phyloP scores from a whole-genome alignment of 2,888 invertebrate genomes.

The Ophion ventricosus region DNA sequence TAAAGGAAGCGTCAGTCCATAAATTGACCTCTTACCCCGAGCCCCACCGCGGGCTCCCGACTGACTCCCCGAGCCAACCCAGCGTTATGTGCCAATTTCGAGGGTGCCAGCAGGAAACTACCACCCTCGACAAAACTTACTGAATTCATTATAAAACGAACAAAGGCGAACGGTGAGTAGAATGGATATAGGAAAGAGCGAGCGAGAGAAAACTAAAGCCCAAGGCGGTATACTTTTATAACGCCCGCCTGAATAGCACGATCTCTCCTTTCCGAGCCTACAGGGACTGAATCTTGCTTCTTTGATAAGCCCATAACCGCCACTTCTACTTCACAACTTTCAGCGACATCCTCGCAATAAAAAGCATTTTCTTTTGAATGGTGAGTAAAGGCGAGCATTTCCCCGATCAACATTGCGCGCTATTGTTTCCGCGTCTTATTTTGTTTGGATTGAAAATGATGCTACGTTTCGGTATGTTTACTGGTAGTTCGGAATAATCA shows the following conservation, averaged over 20 bases:
- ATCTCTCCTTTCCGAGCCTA: slow-evolving; percentile 45
- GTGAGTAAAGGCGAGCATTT: slow-evolving; percentile 9
- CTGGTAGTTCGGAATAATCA: too few relatives aligned
- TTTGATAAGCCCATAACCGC: slow-evolving; percentile 62
- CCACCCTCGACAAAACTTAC: slow-evolving; percentile 82
- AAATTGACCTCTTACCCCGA: slow-evolving; percentile 74
- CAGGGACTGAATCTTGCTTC: slow-evolving; percentile 60
- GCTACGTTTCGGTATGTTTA: not conserved
- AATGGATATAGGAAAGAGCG: slow-evolving; percentile 56
- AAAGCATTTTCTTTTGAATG: slow-evolving; percentile 5
- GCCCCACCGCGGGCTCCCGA: slow-evolving; percentile 67
- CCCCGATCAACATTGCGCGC: slow-evolving; percentile 10
- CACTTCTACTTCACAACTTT: slow-evolving; percentile 55
- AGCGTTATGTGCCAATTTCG: slow-evolving; percentile 78
- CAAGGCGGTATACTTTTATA: slow-evolving; percentile 75
- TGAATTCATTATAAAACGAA: slow-evolving; percentile 81
- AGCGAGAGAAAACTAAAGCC: slow-evolving; percentile 72
- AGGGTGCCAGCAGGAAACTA: slow-evolving; percentile 82
- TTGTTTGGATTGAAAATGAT: not conserved
- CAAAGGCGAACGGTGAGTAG: slow-evolving; percentile 75
- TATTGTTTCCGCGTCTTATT: not conserved
- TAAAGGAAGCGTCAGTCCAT: slow-evolving; percentile 82
- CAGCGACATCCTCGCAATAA: slow-evolving; percentile 28
- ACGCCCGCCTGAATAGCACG: slow-evolving; percentile 48
- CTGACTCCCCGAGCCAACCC: slow-evolving; percentile 65